Conservation (phyloP, 2,888 invertebrate species). For the Drepana falcataria region DNA sequence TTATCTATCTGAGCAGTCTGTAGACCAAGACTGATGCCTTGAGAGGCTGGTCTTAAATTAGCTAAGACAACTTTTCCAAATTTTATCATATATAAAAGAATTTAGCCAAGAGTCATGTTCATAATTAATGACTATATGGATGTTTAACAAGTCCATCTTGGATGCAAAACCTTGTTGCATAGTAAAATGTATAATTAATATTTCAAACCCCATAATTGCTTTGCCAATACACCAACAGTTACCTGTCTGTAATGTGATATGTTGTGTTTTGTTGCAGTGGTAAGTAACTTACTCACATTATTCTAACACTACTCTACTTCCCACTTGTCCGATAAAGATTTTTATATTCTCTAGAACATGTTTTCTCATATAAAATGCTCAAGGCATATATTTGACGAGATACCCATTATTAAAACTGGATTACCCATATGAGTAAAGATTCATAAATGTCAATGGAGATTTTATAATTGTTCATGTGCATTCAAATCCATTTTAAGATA, state of each 20-base stretch:
- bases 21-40: conserved; percentile 29
- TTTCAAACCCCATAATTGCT: conserved; percentile 18
- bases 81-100: conserved; percentile 22
- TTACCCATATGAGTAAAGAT: too few species aligned
- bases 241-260: conserved; percentile 22
- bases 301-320: conserved; percentile 3
- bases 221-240: conserved; percentile 45
- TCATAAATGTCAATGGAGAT: too few species aligned
- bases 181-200: too few species aligned
- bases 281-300: conserved; percentile 24
- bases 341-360: too few species aligned
- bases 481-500: too few species aligned
- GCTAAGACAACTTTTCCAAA: conserved; percentile 62
- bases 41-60: conserved; percentile 36
- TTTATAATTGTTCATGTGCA: too few species aligned
- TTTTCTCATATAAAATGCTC: too few species aligned
- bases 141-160: conserved; percentile 68
- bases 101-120: conserved; percentile 41
- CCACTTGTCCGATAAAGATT: conserved; percentile 2
- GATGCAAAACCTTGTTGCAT: conserved; percentile 25
- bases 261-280: conserved; percentile 30
- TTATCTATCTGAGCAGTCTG: conserved; percentile 35
- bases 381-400: too few species aligned
- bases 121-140: conserved; percentile 75
- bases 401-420: too few species aligned